A percentile compares a stretch with the other conserved stretches of the same genome.
phyloP scores from a whole-genome alignment of 2,113 vertebrate species.

The Petroica traversi region DNA sequence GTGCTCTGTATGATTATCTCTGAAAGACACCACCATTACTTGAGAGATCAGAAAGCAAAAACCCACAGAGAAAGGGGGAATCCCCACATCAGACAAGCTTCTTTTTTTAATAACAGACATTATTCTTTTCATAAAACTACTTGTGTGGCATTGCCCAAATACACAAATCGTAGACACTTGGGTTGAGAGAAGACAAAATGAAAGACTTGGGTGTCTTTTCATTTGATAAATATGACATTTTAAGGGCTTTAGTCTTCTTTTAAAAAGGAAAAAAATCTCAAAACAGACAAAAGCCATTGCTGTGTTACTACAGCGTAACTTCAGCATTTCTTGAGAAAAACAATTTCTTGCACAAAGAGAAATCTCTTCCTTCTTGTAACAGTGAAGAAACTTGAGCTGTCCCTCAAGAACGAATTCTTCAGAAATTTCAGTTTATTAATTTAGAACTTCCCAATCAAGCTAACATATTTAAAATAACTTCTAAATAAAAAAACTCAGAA shows the following conservation, averaged over 20 bases:
- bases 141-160: background rate
- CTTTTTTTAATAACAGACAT: background rate
- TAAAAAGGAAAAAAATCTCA: background rate
- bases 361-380: background rate
- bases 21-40: background rate
- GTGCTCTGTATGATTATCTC: background rate
- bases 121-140: background rate
- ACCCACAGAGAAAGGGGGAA: background rate
- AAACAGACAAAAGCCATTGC: background rate
- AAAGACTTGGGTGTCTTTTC: background rate
- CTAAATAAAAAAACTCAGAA: background rate
- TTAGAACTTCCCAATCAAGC: background rate
- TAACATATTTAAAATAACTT: background rate
- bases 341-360: background rate
- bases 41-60: background rate
- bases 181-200: background rate
- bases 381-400: background rate
- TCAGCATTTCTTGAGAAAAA: background rate
- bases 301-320: background rate
- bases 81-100: background rate
- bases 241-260: background rate
- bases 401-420: background rate
- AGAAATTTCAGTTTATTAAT: background rate
- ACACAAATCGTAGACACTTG: background rate
- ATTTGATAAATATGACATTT: background rate